Base-by-base conservation (phyloP, 2,113 vertebrate species). In the Pterocles gutturalis region DNA sequence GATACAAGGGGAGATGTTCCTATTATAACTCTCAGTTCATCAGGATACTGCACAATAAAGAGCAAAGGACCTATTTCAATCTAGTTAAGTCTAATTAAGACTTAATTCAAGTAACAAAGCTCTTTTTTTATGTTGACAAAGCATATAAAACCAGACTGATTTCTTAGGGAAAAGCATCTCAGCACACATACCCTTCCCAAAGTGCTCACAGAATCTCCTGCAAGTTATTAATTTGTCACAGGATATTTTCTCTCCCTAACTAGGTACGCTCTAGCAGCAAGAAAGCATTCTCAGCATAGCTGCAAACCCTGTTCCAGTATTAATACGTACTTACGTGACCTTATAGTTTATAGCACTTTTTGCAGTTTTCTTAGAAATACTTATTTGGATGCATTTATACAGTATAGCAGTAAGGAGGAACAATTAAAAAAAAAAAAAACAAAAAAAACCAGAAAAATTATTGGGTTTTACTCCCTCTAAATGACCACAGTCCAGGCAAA, bases 41-140 rank as follows among this genome's bases (percentile, higher is more conserved):
- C 2, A 1, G 58, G 87, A 72, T 61, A 87, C 20, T 7, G 0
- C 66, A 80, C 58, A 87, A 87, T 51, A 91, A 92, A 94, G 80
- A 90, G 65, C 61, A 92, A 91, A 91, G 65, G 66, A 87, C 49
- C 38, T n/a, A 53, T 84, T 96, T 96, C 87, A 67, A 76, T 75
- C 77, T 41, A 41, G 41, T 13, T 41, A 41, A 41, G 41, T 41
- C 41, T 41, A 41, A 89, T 66, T 36, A 49, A 76, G 26, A 62
- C 34, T 66, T 88, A 82, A 95, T 85, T 84, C 5, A 12, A 76
- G 45, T 54, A 91, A 94, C 65, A 93, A 92, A 81, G 51, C 19
- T 57, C 51, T 48, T 79, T 72, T 73, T 91, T 77, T 81, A 71
- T 48, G 18, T 48, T 72, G 60, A 90, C 69, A 94, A 87, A 91